A percentile compares a stretch with the other conserved stretches of the same genome.
Conservation (phyloP, 2,888 invertebrate species). For the Gisinianus flammeolus region DNA sequence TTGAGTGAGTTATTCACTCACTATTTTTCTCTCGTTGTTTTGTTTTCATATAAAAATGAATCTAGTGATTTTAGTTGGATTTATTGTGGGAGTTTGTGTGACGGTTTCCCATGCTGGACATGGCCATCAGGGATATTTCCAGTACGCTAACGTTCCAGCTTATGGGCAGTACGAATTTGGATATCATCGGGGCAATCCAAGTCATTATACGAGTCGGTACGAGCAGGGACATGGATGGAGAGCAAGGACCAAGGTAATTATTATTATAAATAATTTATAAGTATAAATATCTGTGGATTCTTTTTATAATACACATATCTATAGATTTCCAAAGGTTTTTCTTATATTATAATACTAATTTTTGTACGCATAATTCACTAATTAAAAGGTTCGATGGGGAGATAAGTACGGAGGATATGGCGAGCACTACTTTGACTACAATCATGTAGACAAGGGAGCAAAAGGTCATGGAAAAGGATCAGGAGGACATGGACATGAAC, state of each 20-base stretch:
- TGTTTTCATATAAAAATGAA: conserved; percentile 21
- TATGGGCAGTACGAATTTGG: conserved; percentile 46
- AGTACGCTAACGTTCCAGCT: conserved; percentile 61
- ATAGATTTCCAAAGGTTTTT: too few relatives aligned
- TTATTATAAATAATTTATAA: neutral
- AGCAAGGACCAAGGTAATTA: conserved; percentile 61
- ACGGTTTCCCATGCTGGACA: conserved; percentile 24
- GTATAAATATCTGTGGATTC: neutral
- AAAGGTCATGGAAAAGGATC: conserved; percentile 41
- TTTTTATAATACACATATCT: too few relatives aligned
- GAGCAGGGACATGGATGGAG: conserved; percentile 61
- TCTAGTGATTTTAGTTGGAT: conserved; percentile 13
- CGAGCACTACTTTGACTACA: conserved; percentile 59
- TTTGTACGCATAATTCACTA: too few relatives aligned
- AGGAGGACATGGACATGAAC: conserved; percentile 36
- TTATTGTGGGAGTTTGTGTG: conserved; percentile 15
- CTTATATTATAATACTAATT: too few relatives aligned
- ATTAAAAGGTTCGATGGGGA: conserved; percentile 61
- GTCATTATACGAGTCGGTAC: conserved; percentile 61
- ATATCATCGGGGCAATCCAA: conserved; percentile 60
- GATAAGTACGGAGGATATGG: conserved; percentile 61
- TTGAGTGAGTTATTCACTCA: neutral
- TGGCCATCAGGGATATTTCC: conserved; percentile 59
- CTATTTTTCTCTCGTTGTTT: neutral
- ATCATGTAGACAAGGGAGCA: conserved; percentile 56